Evolutionary conservation across 2,113 vertebrate genomes (phyloP).

Genomic region (Lates calcarifer): DNA sequence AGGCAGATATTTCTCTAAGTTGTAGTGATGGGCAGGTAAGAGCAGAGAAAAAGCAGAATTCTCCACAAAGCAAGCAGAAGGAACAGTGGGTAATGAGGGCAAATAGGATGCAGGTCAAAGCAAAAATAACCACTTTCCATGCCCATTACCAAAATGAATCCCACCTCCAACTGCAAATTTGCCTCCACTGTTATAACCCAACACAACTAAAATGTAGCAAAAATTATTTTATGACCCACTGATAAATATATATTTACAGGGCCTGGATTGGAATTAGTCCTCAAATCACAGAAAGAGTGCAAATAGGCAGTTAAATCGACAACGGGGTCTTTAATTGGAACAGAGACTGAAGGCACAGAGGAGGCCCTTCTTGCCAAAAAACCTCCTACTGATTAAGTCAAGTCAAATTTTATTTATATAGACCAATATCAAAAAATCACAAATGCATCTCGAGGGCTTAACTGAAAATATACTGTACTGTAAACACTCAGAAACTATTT

Average conservation of each 20-base stretch:
- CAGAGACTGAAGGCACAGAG: conserved; percentile 38
- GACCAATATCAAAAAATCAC: neutral
- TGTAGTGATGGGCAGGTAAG: neutral
- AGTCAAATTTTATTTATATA: neutral
- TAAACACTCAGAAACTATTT: conserved; percentile 57
- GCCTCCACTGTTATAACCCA: conserved; percentile 3
- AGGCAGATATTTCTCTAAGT: neutral
- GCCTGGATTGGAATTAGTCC: conserved; percentile 53
- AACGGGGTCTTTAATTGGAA: conserved; percentile 66
- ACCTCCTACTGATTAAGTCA: conserved; percentile 34
- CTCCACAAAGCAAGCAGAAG: conserved; percentile 28
- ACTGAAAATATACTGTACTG: conserved; percentile 35
- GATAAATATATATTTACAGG: conserved; percentile 56
- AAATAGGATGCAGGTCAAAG: conserved; percentile 60
- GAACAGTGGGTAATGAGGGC: conserved; percentile 56
- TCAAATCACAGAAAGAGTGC: conserved; percentile 39
- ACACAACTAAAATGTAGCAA: conserved; percentile 20
- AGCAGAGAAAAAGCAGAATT: conserved; percentile 16
- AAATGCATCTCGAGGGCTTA: conserved; percentile 41
- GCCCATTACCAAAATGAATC: conserved; percentile 32
- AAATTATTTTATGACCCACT: conserved; percentile 24
- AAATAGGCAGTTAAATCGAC: conserved; percentile 50
- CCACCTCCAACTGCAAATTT: conserved; percentile 20
- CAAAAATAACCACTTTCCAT: conserved; percentile 54
- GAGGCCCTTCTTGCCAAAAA: conserved; percentile 59